Evolutionary conservation across 2,888 invertebrate species (phyloP), one percentile per base, ranked within the genome.

Genomic region (Hirtodrosophila confusa): DNA sequence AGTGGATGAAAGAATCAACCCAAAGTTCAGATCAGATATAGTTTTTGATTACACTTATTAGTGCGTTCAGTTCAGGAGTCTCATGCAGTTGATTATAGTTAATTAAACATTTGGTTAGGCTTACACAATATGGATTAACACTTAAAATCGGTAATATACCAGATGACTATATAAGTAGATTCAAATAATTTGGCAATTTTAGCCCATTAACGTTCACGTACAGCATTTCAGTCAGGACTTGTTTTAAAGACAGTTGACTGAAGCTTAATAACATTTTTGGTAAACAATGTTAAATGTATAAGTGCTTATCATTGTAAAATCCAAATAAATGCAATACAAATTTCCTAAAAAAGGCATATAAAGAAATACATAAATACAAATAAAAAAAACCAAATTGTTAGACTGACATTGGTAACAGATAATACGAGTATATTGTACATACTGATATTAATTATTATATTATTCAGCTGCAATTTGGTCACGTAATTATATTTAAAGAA

Each of bases 31-130:
- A 39, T 70, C 54, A 61, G 74, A 65, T 77, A 63, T 57, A 51
- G 49, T 50, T 44, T 72, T 48, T 39, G 40, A 31, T 63, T 48
- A 48, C 51, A 50, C 45, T 45, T 63, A 41, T 35, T 41, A 43
- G 53, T 39, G 50, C 29, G 36, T 51, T 73, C 67, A 74, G 74
- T 72, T 77, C 72, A 67, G 45, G 55, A 66, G 60, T 67, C 64
- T 27, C 31, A 56, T 67, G 48, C 31, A 37, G 35, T 58, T 72
- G 65, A 60, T 49, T 71, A 50, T 11, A 56, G 24, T 36, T 48
- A 49, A 53, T 37, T 23, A 33, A n/a, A 4, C 11, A 9, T 49
- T 61, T 58, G 40, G 17, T 57, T 43, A 45, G 47, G 37, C 17
- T 58, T 53, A 33, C 35, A 66, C 11, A 55, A 50, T 45, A 37